These are phyloP conservation scores for Eilema caniola DNA, from an alignment of 2,888 invertebrate species.

Conservation along the genomic window DNA sequence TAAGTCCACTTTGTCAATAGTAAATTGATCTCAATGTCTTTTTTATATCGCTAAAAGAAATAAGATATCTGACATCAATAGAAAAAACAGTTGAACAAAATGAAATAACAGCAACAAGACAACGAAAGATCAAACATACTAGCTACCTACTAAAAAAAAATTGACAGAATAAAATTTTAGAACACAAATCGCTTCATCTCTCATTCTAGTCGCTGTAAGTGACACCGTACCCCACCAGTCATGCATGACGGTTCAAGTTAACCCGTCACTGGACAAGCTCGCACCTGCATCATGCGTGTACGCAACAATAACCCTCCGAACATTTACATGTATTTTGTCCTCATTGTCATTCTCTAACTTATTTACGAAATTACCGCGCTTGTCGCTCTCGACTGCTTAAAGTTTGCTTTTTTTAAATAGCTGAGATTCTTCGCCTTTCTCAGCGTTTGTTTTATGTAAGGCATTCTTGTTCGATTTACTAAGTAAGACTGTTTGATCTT, in stretches of 20 bases:
- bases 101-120: not conserved
- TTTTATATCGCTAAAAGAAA: not conserved
- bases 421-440: conserved; percentile 44
- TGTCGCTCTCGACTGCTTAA: conserved; percentile 57
- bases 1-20: not conserved
- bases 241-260: conserved; percentile 48
- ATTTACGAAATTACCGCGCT: conserved; percentile 65
- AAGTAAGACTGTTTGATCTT: conserved; percentile 39
- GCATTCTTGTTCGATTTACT: conserved; percentile 42
- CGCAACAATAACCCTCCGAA: conserved; percentile 44
- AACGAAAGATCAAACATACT: not conserved
- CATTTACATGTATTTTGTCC: conserved; percentile 56
- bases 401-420: conserved; percentile 42
- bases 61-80: conserved; percentile 1
- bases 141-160: not conserved
- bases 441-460: conserved; percentile 47
- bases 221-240: conserved; percentile 57
- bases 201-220: conserved; percentile 53
- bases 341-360: conserved; percentile 54
- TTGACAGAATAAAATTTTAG: not conserved
- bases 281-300: conserved; percentile 70
- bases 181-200: not conserved
- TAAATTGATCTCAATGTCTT: not conserved
- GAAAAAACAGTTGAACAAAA: not conserved
- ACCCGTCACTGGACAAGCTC: conserved; percentile 60